Evolutionary conservation across 1,140 invertebrate genomes (phyloP), one percentile per base, ranked within the genome.

Genomic region (Macrocentrus cingulum): DNA sequence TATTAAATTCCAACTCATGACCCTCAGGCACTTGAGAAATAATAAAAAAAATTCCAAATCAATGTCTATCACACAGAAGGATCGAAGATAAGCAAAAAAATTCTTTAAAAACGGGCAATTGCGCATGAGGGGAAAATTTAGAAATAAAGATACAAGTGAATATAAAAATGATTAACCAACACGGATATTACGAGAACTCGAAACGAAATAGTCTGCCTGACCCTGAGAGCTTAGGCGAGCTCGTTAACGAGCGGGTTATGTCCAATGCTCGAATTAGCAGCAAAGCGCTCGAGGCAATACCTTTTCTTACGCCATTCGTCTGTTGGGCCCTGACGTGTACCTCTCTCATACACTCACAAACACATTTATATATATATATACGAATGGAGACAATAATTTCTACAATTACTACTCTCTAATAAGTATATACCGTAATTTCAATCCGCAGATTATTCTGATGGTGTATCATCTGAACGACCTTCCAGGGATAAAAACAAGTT

Each of bases 351-450:
- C 25, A n/a, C n/a, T n/a, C n/a, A n/a, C n/a, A n/a, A n/a, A n/a
- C n/a, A n/a, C n/a, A n/a, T 34, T 7, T 34, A 34, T 34, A 45
- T 11, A 41, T 32, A 50, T 9, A 44, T 3, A 16, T 15, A 6
- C 19, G 13, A 16, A 18, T 41, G 50, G 57, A 41, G 49, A 52
- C 58, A 62, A 66, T 70, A 70, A 72, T 72, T 72, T 72, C 69
- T 70, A 71, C 65, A 67, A 71, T 72, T 66, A 61, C 66, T 22
- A 49, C 60, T 49, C 60, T 59, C 64, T 73, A 72, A 72, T 73
- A 68, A 70, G 42, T 9, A 4, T n/a, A 65, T 56, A 60, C 54
- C 48, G 62, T 32, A 54, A 59, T 60, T 25, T 59, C 39, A 45
- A 45, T 45, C 22, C 42, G 8, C 42, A 7, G 51, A 41, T 41